These are phyloP conservation scores for Nomada fucata DNA, from an alignment of 2,888 invertebrate genomes.

Conservation along the genomic window DNA sequence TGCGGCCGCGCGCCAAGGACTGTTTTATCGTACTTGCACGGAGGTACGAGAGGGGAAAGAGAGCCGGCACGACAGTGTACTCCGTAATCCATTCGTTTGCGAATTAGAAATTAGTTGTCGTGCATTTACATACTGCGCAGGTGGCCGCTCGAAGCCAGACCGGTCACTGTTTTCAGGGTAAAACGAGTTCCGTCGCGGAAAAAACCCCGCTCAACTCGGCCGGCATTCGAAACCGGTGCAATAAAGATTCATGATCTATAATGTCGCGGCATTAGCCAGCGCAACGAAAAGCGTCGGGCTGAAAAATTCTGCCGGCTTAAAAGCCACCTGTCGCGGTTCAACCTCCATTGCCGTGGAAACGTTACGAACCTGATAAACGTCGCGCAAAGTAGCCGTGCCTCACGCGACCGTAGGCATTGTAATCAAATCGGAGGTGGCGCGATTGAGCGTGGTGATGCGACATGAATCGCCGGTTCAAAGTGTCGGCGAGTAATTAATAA, in stretches of 20 bases:
- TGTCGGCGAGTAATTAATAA: neutral
- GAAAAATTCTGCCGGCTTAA: slow-evolving; percentile 14
- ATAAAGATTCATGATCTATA: slow-evolving; percentile 63
- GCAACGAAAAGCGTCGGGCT: slow-evolving; percentile 27
- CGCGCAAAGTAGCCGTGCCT: neutral
- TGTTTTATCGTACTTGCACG: neutral
- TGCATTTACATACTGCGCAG: slow-evolving; percentile 70
- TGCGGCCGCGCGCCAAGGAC: no score
- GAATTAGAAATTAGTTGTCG: slow-evolving; percentile 72
- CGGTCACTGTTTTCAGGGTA: slow-evolving; percentile 69
- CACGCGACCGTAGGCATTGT: neutral
- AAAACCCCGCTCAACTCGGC: slow-evolving; percentile 27
- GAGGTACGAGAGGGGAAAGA: neutral
- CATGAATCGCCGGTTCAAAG: neutral
- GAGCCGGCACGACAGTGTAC: neutral
- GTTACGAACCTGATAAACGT: neutral
- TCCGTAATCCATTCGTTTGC: slow-evolving; percentile 57
- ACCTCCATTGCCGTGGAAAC: neutral
- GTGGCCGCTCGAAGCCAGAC: slow-evolving; percentile 60
- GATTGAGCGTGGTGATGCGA: neutral
- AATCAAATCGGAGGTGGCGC: no score
- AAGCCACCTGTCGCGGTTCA: slow-evolving; percentile 39
- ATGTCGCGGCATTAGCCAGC: slow-evolving; percentile 43
- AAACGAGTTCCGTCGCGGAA: slow-evolving; percentile 75
- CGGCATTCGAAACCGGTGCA: slow-evolving; percentile 55